Conservation (phyloP, 2,113 vertebrate species). For the Acrocephalus arundinaceus region DNA sequence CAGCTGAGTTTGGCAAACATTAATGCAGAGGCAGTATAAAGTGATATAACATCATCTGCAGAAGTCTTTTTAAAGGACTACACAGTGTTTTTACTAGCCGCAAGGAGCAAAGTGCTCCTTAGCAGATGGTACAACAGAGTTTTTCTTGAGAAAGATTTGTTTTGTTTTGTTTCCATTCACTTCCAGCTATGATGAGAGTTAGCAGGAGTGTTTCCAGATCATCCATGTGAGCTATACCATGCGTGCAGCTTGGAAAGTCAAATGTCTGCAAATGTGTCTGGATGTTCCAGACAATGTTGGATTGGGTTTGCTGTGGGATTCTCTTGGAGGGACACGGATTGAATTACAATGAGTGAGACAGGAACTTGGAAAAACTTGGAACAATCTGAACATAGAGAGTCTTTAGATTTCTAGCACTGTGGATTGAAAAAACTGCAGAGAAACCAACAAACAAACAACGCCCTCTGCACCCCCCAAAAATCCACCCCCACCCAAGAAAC, state of each 20-base stretch:
- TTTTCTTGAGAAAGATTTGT: background rate
- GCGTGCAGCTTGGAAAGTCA: background rate
- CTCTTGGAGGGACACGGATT: background rate
- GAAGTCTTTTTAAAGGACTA: background rate
- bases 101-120: background rate
- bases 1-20: background rate
- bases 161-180: background rate
- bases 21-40: background rate
- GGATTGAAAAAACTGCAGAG: background rate
- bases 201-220: background rate
- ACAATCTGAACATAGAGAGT: background rate
- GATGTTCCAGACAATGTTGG: background rate
- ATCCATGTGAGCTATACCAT: background rate
- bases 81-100: background rate
- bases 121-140: background rate
- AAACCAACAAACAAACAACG: background rate
- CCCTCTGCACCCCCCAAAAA: fast-evolving
- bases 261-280: background rate
- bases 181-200: background rate
- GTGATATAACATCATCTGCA: background rate
- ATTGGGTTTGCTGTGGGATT: background rate
- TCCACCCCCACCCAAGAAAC: background rate
- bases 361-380: background rate
- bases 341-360: background rate
- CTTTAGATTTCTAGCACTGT: background rate